phyloP scores from a whole-genome alignment of 2,888 invertebrate genomes.

The Ophioninae sp. region DNA sequence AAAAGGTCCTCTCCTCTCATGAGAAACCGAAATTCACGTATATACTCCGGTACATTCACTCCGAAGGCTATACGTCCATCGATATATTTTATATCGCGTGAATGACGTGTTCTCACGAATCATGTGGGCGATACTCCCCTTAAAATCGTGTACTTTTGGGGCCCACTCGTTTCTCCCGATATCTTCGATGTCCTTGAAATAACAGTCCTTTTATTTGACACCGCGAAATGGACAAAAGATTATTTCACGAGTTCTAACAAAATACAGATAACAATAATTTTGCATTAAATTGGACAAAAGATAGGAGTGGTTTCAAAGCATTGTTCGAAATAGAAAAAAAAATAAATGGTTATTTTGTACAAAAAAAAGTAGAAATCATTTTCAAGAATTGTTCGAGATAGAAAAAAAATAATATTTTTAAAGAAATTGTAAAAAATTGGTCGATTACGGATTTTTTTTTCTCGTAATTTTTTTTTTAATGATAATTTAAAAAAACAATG shows the following conservation, averaged over 20 bases:
- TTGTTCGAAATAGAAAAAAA: no score
- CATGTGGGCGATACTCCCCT: slow-evolving; percentile 68
- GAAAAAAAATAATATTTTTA: no score
- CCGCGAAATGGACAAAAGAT: neutral
- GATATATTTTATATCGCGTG: slow-evolving; percentile 42
- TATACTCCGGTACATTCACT: slow-evolving; percentile 6
- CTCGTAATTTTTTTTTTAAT: no score
- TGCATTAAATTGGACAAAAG: neutral
- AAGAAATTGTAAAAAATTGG: neutral
- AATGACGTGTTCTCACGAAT: slow-evolving; percentile 72
- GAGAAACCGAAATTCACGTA: slow-evolving; percentile 67
- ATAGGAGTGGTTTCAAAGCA: no score
- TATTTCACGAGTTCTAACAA: neutral
- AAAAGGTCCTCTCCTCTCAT: slow-evolving; percentile 55
- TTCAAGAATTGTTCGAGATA: no score
- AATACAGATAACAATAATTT: neutral
- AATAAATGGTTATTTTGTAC: no score
- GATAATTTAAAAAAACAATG: no score
- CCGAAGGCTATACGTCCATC: neutral
- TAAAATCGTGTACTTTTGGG: slow-evolving; percentile 26
- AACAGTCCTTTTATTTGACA: neutral
- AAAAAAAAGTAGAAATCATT: no score
- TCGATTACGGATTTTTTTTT: no score
- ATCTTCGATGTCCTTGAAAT: neutral
- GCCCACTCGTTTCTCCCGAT: slow-evolving; percentile 47